Base-by-base conservation (phyloP, 2,888 invertebrate species). In the Hirtodrosophila trivittata region DNA sequence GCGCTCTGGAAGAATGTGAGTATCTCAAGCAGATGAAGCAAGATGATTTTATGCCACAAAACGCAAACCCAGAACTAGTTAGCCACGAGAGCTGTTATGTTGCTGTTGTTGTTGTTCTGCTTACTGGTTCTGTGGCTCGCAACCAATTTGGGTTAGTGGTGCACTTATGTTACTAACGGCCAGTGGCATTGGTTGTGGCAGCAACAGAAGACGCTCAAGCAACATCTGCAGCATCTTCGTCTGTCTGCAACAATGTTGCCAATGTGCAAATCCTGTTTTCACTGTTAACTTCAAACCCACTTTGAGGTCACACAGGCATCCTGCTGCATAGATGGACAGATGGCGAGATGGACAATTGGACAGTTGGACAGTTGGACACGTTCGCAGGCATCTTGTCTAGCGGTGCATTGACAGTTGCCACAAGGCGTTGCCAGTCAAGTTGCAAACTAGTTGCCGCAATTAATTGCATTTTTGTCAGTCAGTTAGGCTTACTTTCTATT, bases 1-100 rank as follows among this genome's bases (percentile, higher is more conserved):
- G 95, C 74, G 95, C 95, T n/a, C 92, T 95, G 43, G 96, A 95
- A 87, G 96, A 96, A 94, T 95, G 96, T 95, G 92, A 93, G 89
- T 88, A 70, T 2, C 9, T 0, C n/a, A n/a, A n/a, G n/a, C n/a
- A n/a, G n/a, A n/a, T n/a, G n/a, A n/a, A n/a, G n/a, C n/a, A n/a
- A n/a, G n/a, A n/a, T n/a, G n/a, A n/a, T n/a, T n/a, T n/a, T n/a
- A n/a, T n/a, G n/a, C n/a, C n/a, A n/a, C n/a, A n/a, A n/a, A n/a
- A n/a, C n/a, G n/a, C n/a, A n/a, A 21, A 2, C 28, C 5, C 1
- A n/a, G 28, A 28, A 28, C 28, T 28, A 28, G 28, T 28, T 28
- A n/a, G 28, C 25, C 25, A 25, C 14, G 32, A 26, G 13, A 3
- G 12, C 9, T 46, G n/a, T n/a, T n/a, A n/a, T n/a, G n/a, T 32